Conservation (phyloP, 1,140 invertebrate genomes). For the Drosophila setifemur region DNA sequence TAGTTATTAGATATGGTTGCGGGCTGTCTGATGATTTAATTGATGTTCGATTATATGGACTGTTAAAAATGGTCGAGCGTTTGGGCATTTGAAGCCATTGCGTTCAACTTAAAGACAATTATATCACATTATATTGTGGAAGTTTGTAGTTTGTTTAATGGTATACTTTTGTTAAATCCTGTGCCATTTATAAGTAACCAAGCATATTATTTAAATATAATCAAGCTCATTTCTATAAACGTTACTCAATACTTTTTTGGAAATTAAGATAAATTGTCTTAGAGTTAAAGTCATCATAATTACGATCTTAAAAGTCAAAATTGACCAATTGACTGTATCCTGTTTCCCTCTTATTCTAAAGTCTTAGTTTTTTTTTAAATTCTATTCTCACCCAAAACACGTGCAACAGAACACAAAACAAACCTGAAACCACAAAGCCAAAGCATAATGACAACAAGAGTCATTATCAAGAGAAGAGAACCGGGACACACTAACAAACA, state of each 20-base stretch:
- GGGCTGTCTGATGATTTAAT: conserved; percentile 37
- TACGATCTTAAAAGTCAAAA: not conserved
- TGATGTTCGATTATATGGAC: conserved; percentile 14
- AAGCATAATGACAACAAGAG: conserved; percentile 56
- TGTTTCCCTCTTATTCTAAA: not conserved
- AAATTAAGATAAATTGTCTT: not conserved
- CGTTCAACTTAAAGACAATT: too few relatives aligned
- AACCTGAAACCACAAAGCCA: conserved; percentile 34
- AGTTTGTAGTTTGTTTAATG: not conserved
- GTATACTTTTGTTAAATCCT: too few relatives aligned
- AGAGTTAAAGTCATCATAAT: not conserved
- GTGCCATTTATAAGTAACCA: too few relatives aligned
- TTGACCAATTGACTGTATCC: conserved; percentile 6
- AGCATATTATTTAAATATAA: too few relatives aligned
- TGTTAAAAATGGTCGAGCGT: too few relatives aligned
- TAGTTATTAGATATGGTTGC: conserved; percentile 69
- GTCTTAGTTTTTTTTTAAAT: conserved; percentile 5
- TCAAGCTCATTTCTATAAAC: too few relatives aligned
- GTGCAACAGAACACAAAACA: conserved; percentile 40
- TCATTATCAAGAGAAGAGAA: conserved; percentile 50
- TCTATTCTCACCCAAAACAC: conserved; percentile 41
- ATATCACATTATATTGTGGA: not conserved
- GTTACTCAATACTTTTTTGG: too few relatives aligned
- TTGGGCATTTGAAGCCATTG: too few relatives aligned
- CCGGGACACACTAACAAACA: conserved; percentile 21